phyloP scores from a whole-genome alignment of 2,797 vertebrate genomes.

The Momotus momota region DNA sequence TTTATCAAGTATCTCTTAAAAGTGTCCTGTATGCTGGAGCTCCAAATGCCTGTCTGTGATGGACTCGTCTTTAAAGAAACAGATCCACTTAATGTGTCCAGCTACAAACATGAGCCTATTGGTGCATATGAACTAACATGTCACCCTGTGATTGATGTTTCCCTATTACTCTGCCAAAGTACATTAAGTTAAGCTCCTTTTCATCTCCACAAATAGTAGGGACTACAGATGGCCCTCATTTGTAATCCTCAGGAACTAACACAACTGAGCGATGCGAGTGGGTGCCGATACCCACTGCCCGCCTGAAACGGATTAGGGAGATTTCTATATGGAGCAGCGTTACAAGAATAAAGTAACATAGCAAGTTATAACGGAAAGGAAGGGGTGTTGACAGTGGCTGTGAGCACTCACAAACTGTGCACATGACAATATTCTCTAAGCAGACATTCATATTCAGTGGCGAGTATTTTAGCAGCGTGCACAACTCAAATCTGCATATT shows the following conservation, averaged over 20 bases:
- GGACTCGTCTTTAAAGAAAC: conserved; percentile 69
- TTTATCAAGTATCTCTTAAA: conserved; percentile 72
- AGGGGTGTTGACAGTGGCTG: not conserved
- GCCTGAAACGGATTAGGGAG: conserved; percentile 50
- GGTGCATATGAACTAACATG: conserved; percentile 75
- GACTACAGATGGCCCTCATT: conserved; percentile 78
- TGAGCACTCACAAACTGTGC: not conserved
- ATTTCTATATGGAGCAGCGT: not conserved
- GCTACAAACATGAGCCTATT: conserved; percentile 74
- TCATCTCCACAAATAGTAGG: conserved; percentile 77
- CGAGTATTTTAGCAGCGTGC: not conserved
- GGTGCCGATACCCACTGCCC: conserved; percentile 37
- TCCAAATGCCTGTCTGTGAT: conserved; percentile 62
- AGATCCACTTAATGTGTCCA: conserved; percentile 72
- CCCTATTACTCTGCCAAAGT: conserved; percentile 80
- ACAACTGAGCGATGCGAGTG: conserved; percentile 43
- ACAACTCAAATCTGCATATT: rapidly evolving
- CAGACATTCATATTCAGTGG: not conserved
- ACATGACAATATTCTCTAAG: not conserved
- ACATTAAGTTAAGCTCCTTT: conserved; percentile 79
- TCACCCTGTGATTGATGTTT: conserved; percentile 79
- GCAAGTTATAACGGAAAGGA: not conserved
- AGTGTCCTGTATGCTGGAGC: conserved; percentile 69
- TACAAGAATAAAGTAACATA: not conserved
- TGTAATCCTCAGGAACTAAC: conserved; percentile 68